Evolutionary conservation across 64 coral and sea anemone species (phyloP).

Genomic region (Hydrozoanthus tunicans): DNA sequence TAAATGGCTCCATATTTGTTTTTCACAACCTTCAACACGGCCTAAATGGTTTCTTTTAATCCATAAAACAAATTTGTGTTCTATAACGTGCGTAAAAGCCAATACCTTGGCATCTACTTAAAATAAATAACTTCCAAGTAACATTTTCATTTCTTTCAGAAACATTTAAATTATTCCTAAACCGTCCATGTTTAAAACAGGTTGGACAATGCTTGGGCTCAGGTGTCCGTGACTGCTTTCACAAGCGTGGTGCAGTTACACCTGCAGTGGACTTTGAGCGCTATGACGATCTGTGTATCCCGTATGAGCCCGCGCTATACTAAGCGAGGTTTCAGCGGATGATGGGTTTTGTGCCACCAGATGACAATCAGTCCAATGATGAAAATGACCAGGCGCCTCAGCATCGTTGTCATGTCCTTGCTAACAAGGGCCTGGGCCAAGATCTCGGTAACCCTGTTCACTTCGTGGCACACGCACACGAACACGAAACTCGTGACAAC

Average conservation of each 20-base stretch:
- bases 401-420: slow-evolving; percentile 86
- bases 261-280: not conserved
- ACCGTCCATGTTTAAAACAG: too few relatives aligned
- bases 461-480: slow-evolving; percentile 91
- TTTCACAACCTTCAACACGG: too few relatives aligned
- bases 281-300: not conserved
- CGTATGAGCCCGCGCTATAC: not conserved
- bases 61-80: too few relatives aligned
- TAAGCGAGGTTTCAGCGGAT: slow-evolving; percentile 69
- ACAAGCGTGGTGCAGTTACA: not conserved
- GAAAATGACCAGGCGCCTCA: slow-evolving; percentile 86
- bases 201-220: too few relatives aligned
- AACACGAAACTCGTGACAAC: slow-evolving; percentile 91
- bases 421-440: slow-evolving; percentile 81
- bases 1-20: too few relatives aligned
- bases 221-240: not conserved
- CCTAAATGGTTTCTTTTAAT: too few relatives aligned
- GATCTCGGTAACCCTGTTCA: slow-evolving; percentile 77
- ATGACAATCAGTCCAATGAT: slow-evolving; percentile 92
- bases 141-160: too few relatives aligned
- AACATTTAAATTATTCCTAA: too few relatives aligned
- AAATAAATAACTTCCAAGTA: too few relatives aligned
- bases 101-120: too few relatives aligned
- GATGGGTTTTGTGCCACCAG: slow-evolving; percentile 99
- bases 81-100: too few relatives aligned